Evolutionary conservation across 2,113 vertebrate genomes (phyloP), one percentile per base, ranked within the genome.

Genomic region (Zosterops borbonicus): DNA sequence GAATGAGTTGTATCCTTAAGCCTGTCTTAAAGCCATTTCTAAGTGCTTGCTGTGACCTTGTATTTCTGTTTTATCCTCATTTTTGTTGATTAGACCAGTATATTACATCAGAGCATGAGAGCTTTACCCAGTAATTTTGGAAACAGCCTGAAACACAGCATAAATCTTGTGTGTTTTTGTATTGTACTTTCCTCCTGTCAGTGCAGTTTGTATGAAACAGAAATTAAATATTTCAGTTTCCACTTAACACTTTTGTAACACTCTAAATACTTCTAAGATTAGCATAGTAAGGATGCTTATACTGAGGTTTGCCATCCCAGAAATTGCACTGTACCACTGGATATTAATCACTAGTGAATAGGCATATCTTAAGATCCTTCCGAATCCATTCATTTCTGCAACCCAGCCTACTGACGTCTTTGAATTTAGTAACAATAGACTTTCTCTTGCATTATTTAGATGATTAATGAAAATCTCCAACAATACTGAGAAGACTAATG

Each of bases 361-460:
- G 53, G 1, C 1, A 14, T 93, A 68, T 52, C 62, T 76, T 64
- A 59, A 83, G 65, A 69, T 64, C 53, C 82, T 83, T 79, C n/a
- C 1, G 8, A 78, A 47, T 79, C 52, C n/a, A 42, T 94, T 91
- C 58, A 49, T 93, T 93, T 12, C 41, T 65, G 52, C 31, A 80
- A 10, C 28, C 41, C 11, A 73, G 50, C 44, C 82, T 83, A 65
- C 65, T 83, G 84, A 79, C 14, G 5, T 52, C 47, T 92, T 93
- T 76, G 49, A 87, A 85, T 85, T 90, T 93, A 64, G 58, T 90
- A 85, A 93, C 63, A 84, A 83, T 73, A 35, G 74, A 49, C 73
- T 41, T 91, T 73, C 70, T 93, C 31, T n/a, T 95, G 78, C 74
- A 80, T 96, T 96, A 95, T 93, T 95, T 62, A 91, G 82, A 69